Percentiles rank a stretch among this genome's conserved stretches.
Evolutionary conservation across 2,113 vertebrate genomes (phyloP).

Genomic region (Climacteris rufus): DNA sequence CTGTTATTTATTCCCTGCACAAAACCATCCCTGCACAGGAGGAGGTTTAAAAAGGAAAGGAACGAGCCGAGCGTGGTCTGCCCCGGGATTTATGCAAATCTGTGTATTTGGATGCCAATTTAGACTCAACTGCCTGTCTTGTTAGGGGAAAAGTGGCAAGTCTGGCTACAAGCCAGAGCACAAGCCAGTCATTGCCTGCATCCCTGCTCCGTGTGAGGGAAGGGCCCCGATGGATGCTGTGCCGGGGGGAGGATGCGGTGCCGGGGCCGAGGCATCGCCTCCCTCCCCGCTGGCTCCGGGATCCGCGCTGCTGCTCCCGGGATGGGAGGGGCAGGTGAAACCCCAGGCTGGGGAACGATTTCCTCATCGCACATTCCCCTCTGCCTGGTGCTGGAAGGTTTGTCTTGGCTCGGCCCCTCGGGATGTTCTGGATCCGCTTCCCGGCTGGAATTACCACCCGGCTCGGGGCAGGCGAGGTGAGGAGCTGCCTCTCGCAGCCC

Average conservation of each 20-base stretch:
- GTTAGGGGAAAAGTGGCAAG: not conserved
- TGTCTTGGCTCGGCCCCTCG: not conserved
- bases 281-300: not conserved
- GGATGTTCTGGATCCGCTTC: not conserved
- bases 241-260: fast-evolving
- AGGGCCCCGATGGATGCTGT: not conserved
- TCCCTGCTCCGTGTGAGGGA: fast-evolving
- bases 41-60: not conserved
- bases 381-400: not conserved
- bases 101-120: slow-evolving; percentile 38
- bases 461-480: not conserved
- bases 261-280: not conserved
- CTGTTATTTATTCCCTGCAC: not conserved
- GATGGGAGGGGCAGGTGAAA: not conserved
- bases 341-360: not conserved
- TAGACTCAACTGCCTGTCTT: slow-evolving; percentile 12
- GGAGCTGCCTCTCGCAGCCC: not conserved
- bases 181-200: fast-evolving
- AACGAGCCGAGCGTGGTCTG: not conserved
- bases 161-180: slow-evolving; percentile 20
- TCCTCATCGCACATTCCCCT: not conserved
- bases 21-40: not conserved
- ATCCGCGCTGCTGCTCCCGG: not conserved
- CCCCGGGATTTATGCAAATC: slow-evolving; percentile 44
- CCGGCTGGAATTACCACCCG: fast-evolving